Percentiles rank a stretch among this genome's conserved stretches.
Conservation (phyloP, 2,113 vertebrate genomes). For the Notothenia rossii region DNA sequence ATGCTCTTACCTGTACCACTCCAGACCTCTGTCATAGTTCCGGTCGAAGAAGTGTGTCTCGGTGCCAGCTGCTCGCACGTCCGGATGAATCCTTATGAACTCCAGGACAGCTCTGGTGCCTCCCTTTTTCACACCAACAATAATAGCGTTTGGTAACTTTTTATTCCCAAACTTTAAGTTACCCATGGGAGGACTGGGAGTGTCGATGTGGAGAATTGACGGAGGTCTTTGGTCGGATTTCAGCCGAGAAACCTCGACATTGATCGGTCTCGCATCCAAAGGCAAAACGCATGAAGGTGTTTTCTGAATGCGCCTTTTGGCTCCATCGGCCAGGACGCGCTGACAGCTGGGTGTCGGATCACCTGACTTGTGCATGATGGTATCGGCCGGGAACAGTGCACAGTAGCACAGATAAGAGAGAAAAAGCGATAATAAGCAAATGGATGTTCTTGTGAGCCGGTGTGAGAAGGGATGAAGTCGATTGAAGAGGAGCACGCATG, state of each 20-base stretch:
- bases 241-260: slow-evolving; percentile 32
- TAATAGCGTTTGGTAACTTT: slow-evolving; percentile 92
- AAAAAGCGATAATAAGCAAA: slow-evolving; percentile 86
- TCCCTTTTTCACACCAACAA: slow-evolving; percentile 95
- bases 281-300: slow-evolving; percentile 76
- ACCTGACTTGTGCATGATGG: slow-evolving; percentile 79
- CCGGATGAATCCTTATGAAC: slow-evolving; percentile 93
- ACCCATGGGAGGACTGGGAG: slow-evolving; percentile 57
- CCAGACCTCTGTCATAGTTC: slow-evolving; percentile 92
- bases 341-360: slow-evolving; percentile 79
- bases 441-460: slow-evolving; percentile 85
- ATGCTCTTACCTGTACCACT: slow-evolving; percentile 93
- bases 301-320: slow-evolving; percentile 84
- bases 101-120: slow-evolving; percentile 94
- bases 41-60: slow-evolving; percentile 96
- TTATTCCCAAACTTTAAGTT: slow-evolving; percentile 85
- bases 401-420: slow-evolving; percentile 89
- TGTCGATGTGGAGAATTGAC: slow-evolving; percentile 32
- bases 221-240: slow-evolving; percentile 50
- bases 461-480: slow-evolving; percentile 85
- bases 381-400: slow-evolving; percentile 84
- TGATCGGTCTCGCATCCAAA: slow-evolving; percentile 48
- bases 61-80: slow-evolving; percentile 92
- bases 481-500: slow-evolving; percentile 88
- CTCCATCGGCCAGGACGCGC: slow-evolving; percentile 66